Evolutionary conservation across 2,888 invertebrate species (phyloP).

Genomic region (Nomada goodeniana): DNA sequence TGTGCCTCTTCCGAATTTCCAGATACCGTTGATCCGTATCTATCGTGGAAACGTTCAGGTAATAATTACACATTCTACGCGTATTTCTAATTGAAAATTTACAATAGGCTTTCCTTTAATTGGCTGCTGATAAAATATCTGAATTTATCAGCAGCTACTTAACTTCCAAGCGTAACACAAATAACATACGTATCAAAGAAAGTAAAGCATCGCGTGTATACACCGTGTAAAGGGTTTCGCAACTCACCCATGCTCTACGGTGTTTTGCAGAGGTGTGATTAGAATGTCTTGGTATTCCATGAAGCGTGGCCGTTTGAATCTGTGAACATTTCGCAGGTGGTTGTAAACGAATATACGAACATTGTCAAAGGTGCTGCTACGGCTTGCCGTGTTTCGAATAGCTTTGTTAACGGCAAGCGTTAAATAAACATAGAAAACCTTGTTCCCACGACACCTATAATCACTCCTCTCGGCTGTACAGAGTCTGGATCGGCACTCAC

Average conservation of each 20-base stretch:
- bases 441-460: constrained; percentile 84
- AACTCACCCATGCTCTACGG: constrained; percentile 85
- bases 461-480: constrained; percentile 85
- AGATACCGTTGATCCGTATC: constrained; percentile 75
- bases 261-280: constrained; percentile 86
- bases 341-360: not conserved
- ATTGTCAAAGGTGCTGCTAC: not conserved
- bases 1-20: constrained; percentile 72
- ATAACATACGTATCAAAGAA: not conserved
- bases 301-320: constrained; percentile 85
- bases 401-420: constrained; percentile 18
- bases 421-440: constrained; percentile 69
- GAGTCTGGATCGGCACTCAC: constrained; percentile 83
- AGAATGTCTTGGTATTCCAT: constrained; percentile 89
- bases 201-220: not conserved
- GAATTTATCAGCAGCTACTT: too few relatives aligned
- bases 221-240: not conserved
- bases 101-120: not conserved
- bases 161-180: too few relatives aligned
- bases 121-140: too few relatives aligned
- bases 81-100: not conserved
- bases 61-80: not conserved
- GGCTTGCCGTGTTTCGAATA: not conserved
- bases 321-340: constrained; percentile 40
- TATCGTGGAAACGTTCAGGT: constrained; percentile 34